A percentile compares a stretch with the other conserved stretches of the same genome.
Conservation (phyloP, 2,113 vertebrate species). For the Seriola dumerili region DNA sequence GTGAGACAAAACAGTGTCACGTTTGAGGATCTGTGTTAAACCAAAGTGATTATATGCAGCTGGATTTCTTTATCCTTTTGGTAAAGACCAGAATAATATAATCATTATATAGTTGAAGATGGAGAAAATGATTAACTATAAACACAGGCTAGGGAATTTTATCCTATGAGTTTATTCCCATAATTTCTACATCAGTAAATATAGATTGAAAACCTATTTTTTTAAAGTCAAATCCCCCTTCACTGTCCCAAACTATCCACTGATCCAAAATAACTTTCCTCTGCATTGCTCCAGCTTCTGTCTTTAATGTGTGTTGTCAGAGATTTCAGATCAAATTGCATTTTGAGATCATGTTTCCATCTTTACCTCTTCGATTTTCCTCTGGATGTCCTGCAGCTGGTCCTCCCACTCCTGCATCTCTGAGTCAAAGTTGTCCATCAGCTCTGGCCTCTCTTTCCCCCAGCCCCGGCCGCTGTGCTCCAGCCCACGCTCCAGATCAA, state of each 20-base stretch:
- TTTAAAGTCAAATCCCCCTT: too few species aligned
- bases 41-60: not conserved
- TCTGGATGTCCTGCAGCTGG: constrained; percentile 96
- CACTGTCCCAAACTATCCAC: too few species aligned
- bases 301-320: not conserved
- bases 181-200: not conserved
- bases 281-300: not conserved
- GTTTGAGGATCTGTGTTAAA: not conserved
- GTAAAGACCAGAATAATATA: not conserved
- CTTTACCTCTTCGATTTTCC: constrained; percentile 96
- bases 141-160: not conserved
- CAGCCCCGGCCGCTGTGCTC: constrained; percentile 87
- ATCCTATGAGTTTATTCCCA: not conserved
- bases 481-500: constrained; percentile 89
- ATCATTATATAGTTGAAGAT: not conserved
- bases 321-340: not conserved
- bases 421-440: constrained; percentile 93
- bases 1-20: not conserved
- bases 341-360: not conserved
- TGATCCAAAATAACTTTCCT: not conserved
- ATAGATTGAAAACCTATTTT: too few species aligned
- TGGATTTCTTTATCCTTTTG: not conserved
- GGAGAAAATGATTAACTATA: not conserved
- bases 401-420: constrained; percentile 98
- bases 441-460: constrained; percentile 90